Evolutionary conservation across 2,888 invertebrate species (phyloP).

Genomic region (Sylvicola fuscatus): DNA sequence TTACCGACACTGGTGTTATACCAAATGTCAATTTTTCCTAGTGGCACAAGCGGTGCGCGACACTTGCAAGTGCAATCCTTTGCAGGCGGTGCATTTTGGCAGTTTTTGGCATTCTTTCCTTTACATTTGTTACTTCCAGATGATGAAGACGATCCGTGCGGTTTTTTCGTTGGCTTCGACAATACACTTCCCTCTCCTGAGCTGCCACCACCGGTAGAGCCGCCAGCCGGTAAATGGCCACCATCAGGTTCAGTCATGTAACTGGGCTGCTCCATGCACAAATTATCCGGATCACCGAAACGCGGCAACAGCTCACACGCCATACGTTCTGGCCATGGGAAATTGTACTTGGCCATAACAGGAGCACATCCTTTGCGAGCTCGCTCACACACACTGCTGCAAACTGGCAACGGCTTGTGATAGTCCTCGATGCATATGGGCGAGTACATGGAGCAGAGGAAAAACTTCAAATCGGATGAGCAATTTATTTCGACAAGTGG

Average conservation of each 20-base stretch:
- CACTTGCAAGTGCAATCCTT: conserved; percentile 55
- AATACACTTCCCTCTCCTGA: conserved; percentile 16
- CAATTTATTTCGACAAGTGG: conserved; percentile 96
- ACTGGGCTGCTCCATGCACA: conserved; percentile 81
- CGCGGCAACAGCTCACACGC: conserved; percentile 80
- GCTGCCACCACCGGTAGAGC: conserved; percentile 8
- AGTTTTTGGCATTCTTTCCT: conserved; percentile 64
- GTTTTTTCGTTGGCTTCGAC: conserved; percentile 14
- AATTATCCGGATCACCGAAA: conserved; percentile 53
- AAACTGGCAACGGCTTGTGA: conserved; percentile 74
- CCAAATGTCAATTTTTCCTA: conserved; percentile 34
- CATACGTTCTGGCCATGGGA: conserved; percentile 96
- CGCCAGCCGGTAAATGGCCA: conserved; percentile 15
- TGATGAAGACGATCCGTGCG: too few species aligned
- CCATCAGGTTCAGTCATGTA: conserved; percentile 16
- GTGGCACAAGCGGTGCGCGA: conserved; percentile 45
- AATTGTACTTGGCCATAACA: conserved; percentile 86
- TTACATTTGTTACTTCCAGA: conserved; percentile 24
- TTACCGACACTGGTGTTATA: conserved; percentile 34
- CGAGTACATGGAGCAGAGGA: conserved; percentile 95
- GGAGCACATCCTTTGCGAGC: conserved; percentile 88
- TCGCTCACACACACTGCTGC: conserved; percentile 82
- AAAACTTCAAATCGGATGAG: conserved; percentile 87
- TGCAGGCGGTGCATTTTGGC: conserved; percentile 34
- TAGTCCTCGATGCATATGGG: conserved; percentile 94